Base-by-base conservation (phyloP, 2,113 vertebrate species). In the Nothoprocta perdicaria region DNA sequence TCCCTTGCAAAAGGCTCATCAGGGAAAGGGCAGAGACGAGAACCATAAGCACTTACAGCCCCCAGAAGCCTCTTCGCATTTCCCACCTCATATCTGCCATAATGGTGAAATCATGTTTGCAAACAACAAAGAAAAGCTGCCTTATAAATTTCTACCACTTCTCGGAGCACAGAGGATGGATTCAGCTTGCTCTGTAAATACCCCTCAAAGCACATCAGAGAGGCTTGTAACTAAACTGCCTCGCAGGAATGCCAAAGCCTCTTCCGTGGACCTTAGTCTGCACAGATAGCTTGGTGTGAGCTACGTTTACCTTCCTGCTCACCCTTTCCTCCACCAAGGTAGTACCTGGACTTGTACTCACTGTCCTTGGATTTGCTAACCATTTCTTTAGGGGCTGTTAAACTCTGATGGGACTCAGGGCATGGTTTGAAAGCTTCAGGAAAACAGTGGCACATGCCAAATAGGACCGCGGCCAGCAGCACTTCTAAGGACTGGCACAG, bases 61-160 rank as follows among this genome's bases (percentile, higher is more conserved):
- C 22, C n/a, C 76, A 91, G 86, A 89, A 89, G 68, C 68, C 68
- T 89, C 75, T 90, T 27, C 61, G 87, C 67, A 23, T 96, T 92
- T 90, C 81, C 60, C 61, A 91, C 75, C 73, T 87, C 78, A 55
- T 72, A 65, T 85, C 84, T 89, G 76, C 48, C 82, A 71, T 84
- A 93, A 78, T 48, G 40, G 79, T 61, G 92, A 87, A 78, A 22
- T 65, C 10, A 4, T 74, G 65, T 91, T 94, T 94, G 82, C 89
- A 93, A 96, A 85, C 87, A 94, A n/a, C 9, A 7, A 5, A 12
- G 15, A 11, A 88, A 83, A 86, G 18, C 27, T 55, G 60, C 46
- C 46, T 77, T 33, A 60, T 74, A 77, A 2, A 18, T 10, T 17
- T 52, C 33, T 50, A 46, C 33, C 8, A 12, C 13, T 80, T 73